These are phyloP conservation scores for Empis livida DNA, from an alignment of 2,888 invertebrate species.

Conservation along the genomic window DNA sequence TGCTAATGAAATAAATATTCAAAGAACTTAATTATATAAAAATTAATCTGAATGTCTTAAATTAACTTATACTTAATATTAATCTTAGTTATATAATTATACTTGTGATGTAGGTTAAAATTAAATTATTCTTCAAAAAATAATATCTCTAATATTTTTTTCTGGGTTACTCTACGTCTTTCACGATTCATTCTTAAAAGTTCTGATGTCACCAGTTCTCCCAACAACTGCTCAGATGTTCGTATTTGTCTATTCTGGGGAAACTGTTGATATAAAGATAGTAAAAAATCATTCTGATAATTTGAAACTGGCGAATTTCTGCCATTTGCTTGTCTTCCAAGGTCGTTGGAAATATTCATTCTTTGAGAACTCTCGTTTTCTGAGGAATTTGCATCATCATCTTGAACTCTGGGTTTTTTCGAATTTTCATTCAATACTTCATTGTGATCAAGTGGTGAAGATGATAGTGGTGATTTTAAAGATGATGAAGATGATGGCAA, in stretches of 20 bases:
- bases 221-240: constrained; percentile 32
- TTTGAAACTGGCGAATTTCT: constrained; percentile 13
- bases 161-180: constrained; percentile 31
- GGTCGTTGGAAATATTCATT: constrained; percentile 10
- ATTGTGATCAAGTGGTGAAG: constrained; percentile 22
- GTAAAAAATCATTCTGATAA: constrained; percentile 26
- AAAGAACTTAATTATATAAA: no score
- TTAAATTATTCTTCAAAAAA: constrained; percentile 32
- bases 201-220: constrained; percentile 34
- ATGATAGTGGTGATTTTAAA: constrained; percentile 30
- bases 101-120: background rate
- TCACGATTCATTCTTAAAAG: constrained; percentile 34
- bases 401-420: constrained; percentile 29
- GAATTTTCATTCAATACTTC: constrained; percentile 12
- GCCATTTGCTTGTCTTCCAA: constrained; percentile 8
- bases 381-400: constrained; percentile 15
- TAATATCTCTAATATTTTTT: constrained; percentile 33
- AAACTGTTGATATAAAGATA: constrained; percentile 32
- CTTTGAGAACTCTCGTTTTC: constrained; percentile 6
- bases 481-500: constrained; percentile 33
- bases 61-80: no score
- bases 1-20: no score
- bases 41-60: no score
- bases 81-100: no score
- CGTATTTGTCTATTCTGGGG: constrained; percentile 26